A percentile compares a stretch with the other conserved stretches of the same genome.
Conservation (phyloP, 1,140 invertebrate genomes). For the Eriosoma lanigerum region DNA sequence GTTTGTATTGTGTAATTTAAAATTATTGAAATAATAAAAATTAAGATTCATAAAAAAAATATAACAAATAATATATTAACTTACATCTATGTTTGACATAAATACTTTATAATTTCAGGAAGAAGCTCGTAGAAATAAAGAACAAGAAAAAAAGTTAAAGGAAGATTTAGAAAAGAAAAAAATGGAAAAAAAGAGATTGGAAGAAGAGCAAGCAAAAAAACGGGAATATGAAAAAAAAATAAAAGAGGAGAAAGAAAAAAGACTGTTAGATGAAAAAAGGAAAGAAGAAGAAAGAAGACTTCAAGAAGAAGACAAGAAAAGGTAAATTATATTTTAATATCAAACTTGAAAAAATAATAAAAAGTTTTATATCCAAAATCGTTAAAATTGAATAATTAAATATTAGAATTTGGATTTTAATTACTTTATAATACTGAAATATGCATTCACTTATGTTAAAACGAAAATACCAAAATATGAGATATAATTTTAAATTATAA, state of each 20-base stretch:
- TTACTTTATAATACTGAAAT: too few relatives aligned
- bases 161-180: constrained; percentile 61
- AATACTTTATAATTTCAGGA: constrained; percentile 46
- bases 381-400: too few relatives aligned
- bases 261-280: constrained; percentile 54
- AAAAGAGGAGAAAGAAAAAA: constrained; percentile 62
- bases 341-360: neutral
- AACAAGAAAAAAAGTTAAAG: constrained; percentile 59
- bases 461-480: too few relatives aligned
- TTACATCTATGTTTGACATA: neutral
- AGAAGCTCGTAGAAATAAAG: constrained; percentile 57
- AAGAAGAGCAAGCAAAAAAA: constrained; percentile 50
- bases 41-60: too few relatives aligned
- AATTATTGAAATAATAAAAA: too few relatives aligned
- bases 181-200: constrained; percentile 41
- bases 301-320: constrained; percentile 54
- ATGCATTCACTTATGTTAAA: too few relatives aligned
- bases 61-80: neutral
- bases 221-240: constrained; percentile 58
- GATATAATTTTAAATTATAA: too few relatives aligned
- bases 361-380: too few relatives aligned
- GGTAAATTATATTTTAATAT: constrained; percentile 43
- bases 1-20: neutral
- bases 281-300: constrained; percentile 56
- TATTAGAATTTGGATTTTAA: too few relatives aligned